These are phyloP conservation scores for Eumerus sabulonum DNA, from an alignment of 2,888 invertebrate genomes.

Conservation along the genomic window DNA sequence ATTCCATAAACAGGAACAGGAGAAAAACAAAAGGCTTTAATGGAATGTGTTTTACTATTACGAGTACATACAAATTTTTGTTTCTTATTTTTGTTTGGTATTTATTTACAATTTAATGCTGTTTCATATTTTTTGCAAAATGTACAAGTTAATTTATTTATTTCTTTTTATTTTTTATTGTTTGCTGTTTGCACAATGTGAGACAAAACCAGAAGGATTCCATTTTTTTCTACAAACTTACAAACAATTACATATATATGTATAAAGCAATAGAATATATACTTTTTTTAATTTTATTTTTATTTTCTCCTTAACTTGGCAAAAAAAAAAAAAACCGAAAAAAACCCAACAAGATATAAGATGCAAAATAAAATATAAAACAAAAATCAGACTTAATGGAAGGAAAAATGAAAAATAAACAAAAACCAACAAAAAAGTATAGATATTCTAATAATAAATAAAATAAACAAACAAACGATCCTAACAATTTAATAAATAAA, in stretches of 20 bases:
- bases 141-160: slow-evolving; percentile 65
- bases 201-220: slow-evolving; percentile 16
- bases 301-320: slow-evolving; percentile 17
- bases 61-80: not conserved
- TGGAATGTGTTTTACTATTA: not conserved
- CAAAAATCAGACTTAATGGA: slow-evolving; percentile 22
- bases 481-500: slow-evolving; percentile 68
- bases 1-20: slow-evolving; percentile 25
- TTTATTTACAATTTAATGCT: slow-evolving; percentile 50
- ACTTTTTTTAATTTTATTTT: slow-evolving; percentile 48
- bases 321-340: slow-evolving; percentile 8
- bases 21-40: slow-evolving; percentile 46
- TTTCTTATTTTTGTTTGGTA: slow-evolving; percentile 34
- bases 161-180: slow-evolving; percentile 42
- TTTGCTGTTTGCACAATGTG: slow-evolving; percentile 25
- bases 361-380: slow-evolving; percentile 47
- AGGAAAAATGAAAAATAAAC: slow-evolving; percentile 51
- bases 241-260: slow-evolving; percentile 58
- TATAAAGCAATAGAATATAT: slow-evolving; percentile 61
- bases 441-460: slow-evolving; percentile 64
- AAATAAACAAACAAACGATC: slow-evolving; percentile 63
- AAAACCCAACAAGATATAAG: slow-evolving; percentile 27
- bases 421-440: slow-evolving; percentile 50
- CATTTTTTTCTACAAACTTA: slow-evolving; percentile 18
- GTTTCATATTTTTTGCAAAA: slow-evolving; percentile 44